phyloP scores from a whole-genome alignment of 2,797 vertebrate species.

The Lemur catta region DNA sequence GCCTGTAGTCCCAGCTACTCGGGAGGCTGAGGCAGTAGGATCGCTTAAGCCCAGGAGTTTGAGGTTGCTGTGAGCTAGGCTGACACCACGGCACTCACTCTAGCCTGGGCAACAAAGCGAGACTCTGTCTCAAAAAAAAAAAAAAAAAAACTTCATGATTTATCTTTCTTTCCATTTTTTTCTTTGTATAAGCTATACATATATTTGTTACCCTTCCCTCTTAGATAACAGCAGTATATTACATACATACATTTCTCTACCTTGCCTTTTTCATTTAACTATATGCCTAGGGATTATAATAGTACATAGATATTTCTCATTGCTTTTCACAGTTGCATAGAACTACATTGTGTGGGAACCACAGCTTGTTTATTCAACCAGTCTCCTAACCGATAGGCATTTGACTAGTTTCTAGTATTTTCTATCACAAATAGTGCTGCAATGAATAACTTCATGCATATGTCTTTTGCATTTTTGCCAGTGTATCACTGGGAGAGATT shows the following conservation, averaged over 20 bases:
- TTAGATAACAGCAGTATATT: not conserved
- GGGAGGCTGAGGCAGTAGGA: too few relatives aligned
- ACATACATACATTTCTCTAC: not conserved
- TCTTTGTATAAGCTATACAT: not conserved
- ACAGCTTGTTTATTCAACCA: not conserved
- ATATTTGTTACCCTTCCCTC: not conserved
- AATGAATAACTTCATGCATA: not conserved
- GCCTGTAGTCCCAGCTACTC: too few relatives aligned
- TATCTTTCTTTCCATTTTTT: not conserved
- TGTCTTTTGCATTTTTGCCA: not conserved
- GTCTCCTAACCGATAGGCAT: not conserved
- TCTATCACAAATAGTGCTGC: not conserved
- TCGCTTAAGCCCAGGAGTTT: too few relatives aligned
- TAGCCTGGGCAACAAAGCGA: too few relatives aligned
- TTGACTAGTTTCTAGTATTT: not conserved
- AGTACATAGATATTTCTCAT: not conserved
- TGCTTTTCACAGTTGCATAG: not conserved
- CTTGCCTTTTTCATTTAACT: not conserved
- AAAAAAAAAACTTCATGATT: too few relatives aligned
- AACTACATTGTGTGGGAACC: not conserved
- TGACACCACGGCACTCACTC: too few relatives aligned
- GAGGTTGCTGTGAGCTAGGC: too few relatives aligned
- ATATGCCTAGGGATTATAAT: not conserved
- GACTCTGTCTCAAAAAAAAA: too few relatives aligned
- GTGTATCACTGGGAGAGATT: not conserved